phyloP scores from a whole-genome alignment of 2,797 vertebrate genomes.

The Capromys pilorides region DNA sequence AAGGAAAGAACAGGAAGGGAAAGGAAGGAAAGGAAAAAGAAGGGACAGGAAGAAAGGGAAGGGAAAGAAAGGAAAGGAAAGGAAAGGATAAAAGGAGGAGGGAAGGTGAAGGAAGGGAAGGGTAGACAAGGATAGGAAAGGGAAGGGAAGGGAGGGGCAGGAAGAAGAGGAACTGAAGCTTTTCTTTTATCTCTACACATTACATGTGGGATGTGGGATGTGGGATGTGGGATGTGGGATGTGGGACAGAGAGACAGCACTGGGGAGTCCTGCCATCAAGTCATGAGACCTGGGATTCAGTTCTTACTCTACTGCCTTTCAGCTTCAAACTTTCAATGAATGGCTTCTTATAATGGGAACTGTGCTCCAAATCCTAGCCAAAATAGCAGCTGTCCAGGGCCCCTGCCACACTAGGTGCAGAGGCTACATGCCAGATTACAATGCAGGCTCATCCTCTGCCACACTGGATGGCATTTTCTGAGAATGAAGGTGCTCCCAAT shows the following conservation, averaged over 20 bases:
- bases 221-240: not conserved
- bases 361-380: not conserved
- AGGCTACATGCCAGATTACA: not conserved
- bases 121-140: accelerated
- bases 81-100: too few species aligned
- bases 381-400: not conserved
- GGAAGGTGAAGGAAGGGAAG: not conserved
- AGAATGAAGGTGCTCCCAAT: not conserved
- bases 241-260: not conserved
- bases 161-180: too few species aligned
- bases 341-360: not conserved
- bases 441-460: not conserved
- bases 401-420: not conserved
- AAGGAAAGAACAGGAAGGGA: accelerated
- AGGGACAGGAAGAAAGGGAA: too few species aligned
- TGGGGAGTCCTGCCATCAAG: not conserved
- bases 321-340: not conserved
- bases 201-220: not conserved
- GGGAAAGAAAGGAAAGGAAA: accelerated
- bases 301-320: not conserved
- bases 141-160: not conserved
- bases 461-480: not conserved
- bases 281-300: not conserved
- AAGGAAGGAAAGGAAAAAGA: too few species aligned
- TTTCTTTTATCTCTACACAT: not conserved